Percentiles rank a stretch among this genome's conserved stretches.
Conservation (phyloP, 2,888 invertebrate genomes). For the Lepidocyrtoides sp. region DNA sequence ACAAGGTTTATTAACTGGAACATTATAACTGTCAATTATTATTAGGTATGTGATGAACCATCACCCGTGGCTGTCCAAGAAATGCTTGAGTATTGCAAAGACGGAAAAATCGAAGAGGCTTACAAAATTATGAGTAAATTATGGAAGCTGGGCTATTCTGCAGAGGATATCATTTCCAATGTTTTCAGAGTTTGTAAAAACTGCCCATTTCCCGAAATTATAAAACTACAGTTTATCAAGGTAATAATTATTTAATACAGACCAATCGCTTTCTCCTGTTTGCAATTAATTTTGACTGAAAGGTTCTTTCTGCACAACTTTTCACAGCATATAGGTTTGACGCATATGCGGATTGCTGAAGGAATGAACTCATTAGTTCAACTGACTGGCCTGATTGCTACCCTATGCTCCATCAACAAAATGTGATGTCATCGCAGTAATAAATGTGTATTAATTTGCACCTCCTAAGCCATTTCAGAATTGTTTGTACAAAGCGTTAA, state of each 20-base stretch:
- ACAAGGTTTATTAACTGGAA: not conserved
- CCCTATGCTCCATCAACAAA: conserved; percentile 89
- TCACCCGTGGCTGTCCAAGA: conserved; percentile 97
- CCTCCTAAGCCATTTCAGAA: too few species aligned
- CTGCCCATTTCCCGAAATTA: conserved; percentile 92
- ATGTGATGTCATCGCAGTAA: not conserved
- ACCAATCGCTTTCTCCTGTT: too few species aligned
- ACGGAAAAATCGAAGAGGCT: conserved; percentile 94
- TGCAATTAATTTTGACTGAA: too few species aligned
- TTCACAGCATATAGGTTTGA: conserved; percentile 94
- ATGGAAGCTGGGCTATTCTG: conserved; percentile 97
- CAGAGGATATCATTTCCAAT: conserved; percentile 98
- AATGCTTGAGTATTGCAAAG: conserved; percentile 95
- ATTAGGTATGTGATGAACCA: conserved; percentile 98
- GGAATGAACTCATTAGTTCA: conserved; percentile 96
- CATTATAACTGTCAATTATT: not conserved
- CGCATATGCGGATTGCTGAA: conserved; percentile 96
- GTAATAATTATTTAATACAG: conserved; percentile 86
- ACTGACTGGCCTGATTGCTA: conserved; percentile 95
- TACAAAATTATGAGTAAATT: conserved; percentile 95
- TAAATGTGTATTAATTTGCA: too few species aligned
- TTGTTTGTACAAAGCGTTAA: too few species aligned
- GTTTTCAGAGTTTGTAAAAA: conserved; percentile 97
- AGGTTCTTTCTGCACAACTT: too few species aligned
- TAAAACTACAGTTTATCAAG: conserved; percentile 95